A percentile compares a stretch with the other conserved stretches of the same genome.
phyloP scores from a whole-genome alignment of 2,113 vertebrate species.

The Tetrax tetrax region DNA sequence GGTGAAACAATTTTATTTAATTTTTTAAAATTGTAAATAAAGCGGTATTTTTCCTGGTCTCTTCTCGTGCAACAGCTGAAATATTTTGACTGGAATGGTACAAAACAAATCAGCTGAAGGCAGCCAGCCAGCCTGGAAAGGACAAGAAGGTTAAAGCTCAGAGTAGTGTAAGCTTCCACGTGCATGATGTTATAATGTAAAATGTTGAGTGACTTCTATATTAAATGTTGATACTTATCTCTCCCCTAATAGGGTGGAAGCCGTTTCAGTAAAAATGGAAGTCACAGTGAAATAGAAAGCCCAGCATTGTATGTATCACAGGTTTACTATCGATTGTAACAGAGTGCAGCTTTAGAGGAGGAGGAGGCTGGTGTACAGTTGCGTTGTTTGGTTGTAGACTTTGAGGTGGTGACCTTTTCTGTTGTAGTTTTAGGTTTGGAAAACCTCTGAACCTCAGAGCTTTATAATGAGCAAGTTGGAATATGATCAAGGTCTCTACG shows the following conservation, averaged over 20 bases:
- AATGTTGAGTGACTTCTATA: constrained; percentile 31
- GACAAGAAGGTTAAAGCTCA: constrained; percentile 13
- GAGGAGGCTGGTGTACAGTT: neutral
- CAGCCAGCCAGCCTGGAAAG: constrained; percentile 35
- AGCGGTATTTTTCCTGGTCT: neutral
- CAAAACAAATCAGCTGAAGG: constrained; percentile 30
- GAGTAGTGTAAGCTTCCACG: constrained; percentile 3
- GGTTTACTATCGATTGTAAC: neutral
- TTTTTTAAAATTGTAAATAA: neutral
- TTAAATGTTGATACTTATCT: constrained; percentile 23
- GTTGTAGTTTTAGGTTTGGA: neutral
- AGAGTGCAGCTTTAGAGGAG: neutral
- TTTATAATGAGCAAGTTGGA: neutral
- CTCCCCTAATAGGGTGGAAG: neutral
- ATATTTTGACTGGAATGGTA: constrained; percentile 45
- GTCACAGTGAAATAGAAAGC: neutral
- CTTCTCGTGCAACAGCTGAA: constrained; percentile 22
- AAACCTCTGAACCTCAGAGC: neutral
- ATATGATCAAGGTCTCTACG: neutral
- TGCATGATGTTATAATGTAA: constrained; percentile 13
- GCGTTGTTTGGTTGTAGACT: neutral
- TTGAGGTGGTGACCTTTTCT: neutral
- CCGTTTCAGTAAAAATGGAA: neutral
- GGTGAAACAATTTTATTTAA: neutral
- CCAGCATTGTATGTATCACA: neutral